Evolutionary conservation across 2,888 invertebrate species (phyloP).

Genomic region (Thymelicus lineola): DNA sequence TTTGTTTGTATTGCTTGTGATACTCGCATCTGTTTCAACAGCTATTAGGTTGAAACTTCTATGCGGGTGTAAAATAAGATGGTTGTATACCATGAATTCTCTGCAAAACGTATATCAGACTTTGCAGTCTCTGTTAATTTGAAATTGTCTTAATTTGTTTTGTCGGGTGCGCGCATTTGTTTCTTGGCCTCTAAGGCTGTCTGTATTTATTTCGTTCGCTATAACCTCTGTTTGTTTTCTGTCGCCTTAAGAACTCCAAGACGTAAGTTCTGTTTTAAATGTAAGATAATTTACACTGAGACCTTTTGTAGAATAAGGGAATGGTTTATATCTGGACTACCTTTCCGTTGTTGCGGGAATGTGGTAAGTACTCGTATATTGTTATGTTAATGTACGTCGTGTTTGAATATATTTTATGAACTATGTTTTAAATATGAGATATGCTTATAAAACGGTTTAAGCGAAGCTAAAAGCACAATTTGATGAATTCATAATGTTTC

Average conservation of each 20-base stretch:
- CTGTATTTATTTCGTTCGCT: slow-evolving; percentile 54
- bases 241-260: slow-evolving; percentile 37
- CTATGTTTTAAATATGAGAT: neutral
- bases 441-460: no score
- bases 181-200: slow-evolving; percentile 60
- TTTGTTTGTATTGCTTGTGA: slow-evolving; percentile 41
- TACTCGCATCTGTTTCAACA: slow-evolving; percentile 50
- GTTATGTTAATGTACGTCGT: neutral
- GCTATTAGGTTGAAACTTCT: slow-evolving; percentile 58
- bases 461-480: no score
- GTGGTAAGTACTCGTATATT: neutral
- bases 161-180: slow-evolving; percentile 69
- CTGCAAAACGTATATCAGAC: slow-evolving; percentile 67
- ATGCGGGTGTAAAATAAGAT: slow-evolving; percentile 54
- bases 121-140: slow-evolving; percentile 75
- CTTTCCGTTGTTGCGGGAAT: neutral
- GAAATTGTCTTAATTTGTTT: slow-evolving; percentile 81
- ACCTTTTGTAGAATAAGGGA: slow-evolving; percentile 21
- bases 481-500: no score
- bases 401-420: slow-evolving; percentile 1
- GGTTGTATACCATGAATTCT: slow-evolving; percentile 59
- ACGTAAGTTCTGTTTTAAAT: slow-evolving; percentile 32
- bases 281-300: slow-evolving; percentile 26
- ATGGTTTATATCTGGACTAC: slow-evolving; percentile 11
- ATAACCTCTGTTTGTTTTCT: slow-evolving; percentile 52